A percentile compares a stretch with the other conserved stretches of the same genome.
These are phyloP conservation scores for Salvator merianae DNA, from an alignment of 2,113 vertebrate species.

Conservation along the genomic window DNA sequence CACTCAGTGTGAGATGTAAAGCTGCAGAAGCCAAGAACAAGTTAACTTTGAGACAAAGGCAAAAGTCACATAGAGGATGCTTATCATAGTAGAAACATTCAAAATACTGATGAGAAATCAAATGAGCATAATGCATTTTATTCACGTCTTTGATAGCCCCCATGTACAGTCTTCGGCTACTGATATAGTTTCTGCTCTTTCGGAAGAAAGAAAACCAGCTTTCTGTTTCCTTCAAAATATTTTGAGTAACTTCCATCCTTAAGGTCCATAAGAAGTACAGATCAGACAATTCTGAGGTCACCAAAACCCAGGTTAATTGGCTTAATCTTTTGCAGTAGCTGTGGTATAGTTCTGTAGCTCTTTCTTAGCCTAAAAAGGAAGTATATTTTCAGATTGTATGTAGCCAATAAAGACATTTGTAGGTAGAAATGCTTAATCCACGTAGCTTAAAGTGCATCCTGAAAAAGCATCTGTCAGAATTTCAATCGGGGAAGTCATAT, in stretches of 20 bases:
- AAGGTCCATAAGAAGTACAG: too few species aligned
- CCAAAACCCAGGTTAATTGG: too few species aligned
- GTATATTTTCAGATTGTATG: not conserved
- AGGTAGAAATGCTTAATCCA: not conserved
- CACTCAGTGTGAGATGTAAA: not conserved
- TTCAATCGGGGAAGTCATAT: too few species aligned
- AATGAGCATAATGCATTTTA: not conserved
- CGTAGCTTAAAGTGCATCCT: not conserved
- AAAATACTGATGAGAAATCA: too few species aligned
- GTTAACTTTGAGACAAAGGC: not conserved
- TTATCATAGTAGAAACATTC: too few species aligned
- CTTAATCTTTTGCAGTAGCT: too few species aligned
- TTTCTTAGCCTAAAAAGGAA: not conserved
- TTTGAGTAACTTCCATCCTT: too few species aligned
- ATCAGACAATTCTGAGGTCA: too few species aligned
- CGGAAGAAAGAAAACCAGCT: not conserved
- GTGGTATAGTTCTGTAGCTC: too few species aligned
- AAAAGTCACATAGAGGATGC: not conserved
- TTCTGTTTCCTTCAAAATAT: too few species aligned
- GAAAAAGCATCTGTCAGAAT: not conserved
- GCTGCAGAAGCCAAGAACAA: slow-evolving; percentile 7
- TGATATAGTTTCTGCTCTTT: not conserved
- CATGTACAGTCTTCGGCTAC: not conserved
- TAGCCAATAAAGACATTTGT: not conserved
- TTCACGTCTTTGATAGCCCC: not conserved